These are phyloP conservation scores for Rhagologus leucostigma DNA, from an alignment of 2,113 vertebrate genomes.

Conservation along the genomic window DNA sequence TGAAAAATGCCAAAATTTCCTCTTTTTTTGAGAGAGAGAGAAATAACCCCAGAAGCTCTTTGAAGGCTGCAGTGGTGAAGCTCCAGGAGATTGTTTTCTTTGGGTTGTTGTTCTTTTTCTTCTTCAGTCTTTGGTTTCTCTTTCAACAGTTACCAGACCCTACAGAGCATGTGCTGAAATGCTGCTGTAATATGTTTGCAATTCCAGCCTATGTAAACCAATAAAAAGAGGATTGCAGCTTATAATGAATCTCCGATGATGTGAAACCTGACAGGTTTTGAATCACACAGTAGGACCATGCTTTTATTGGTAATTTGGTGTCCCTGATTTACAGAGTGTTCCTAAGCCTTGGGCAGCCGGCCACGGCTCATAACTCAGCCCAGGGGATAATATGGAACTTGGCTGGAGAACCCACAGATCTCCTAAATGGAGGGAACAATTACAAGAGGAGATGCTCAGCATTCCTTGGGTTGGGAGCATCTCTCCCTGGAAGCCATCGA, in stretches of 20 bases:
- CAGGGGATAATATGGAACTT: not conserved
- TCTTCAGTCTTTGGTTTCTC: constrained; percentile 10
- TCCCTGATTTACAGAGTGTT: constrained; percentile 71
- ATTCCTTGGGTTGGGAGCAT: not conserved
- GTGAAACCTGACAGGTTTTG: constrained; percentile 67
- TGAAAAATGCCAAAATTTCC: not conserved
- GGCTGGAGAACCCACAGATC: constrained; percentile 44
- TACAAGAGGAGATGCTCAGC: not conserved
- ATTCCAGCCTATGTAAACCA: constrained; percentile 68
- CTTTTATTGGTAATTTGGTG: constrained; percentile 69
- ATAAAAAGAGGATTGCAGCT: constrained; percentile 68
- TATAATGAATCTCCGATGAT: constrained; percentile 60
- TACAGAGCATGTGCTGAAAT: constrained; percentile 47
- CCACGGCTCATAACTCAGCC: constrained; percentile 62
- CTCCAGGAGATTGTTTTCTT: constrained; percentile 42
- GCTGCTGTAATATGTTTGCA: constrained; percentile 51
- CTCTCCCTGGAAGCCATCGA: not conserved
- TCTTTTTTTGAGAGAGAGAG: not conserved
- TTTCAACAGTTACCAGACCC: constrained; percentile 45
- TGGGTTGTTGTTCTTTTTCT: constrained; percentile 15
- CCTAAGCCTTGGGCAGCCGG: constrained; percentile 51
- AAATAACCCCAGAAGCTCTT: not conserved
- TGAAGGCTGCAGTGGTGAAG: not conserved
- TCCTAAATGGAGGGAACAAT: constrained; percentile 10
- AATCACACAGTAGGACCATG: constrained; percentile 65